These are phyloP conservation scores for Nasua narica DNA, from an alignment of 2,797 vertebrate species.

Conservation along the genomic window DNA sequence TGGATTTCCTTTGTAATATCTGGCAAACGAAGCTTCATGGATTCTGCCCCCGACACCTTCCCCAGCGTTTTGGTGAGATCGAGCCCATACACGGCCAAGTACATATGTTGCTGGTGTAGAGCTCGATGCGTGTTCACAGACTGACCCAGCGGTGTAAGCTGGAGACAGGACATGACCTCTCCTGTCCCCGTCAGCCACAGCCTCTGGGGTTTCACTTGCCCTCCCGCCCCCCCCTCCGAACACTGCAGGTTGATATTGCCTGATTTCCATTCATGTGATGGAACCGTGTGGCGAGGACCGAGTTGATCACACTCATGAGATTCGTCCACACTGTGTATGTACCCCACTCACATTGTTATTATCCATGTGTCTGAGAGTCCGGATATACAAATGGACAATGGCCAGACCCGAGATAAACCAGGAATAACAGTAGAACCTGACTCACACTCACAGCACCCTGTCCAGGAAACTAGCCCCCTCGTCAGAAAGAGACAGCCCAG, in stretches of 20 bases:
- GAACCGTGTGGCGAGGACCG: neutral
- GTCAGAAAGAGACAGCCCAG: neutral
- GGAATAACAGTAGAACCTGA: neutral
- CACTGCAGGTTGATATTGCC: neutral
- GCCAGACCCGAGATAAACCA: neutral
- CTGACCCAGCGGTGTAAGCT: too few relatives aligned
- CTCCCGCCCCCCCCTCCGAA: too few relatives aligned
- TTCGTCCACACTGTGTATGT: rapidly evolving
- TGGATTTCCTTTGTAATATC: neutral
- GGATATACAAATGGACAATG: neutral
- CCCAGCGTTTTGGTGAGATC: neutral
- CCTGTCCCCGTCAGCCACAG: neutral
- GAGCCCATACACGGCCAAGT: too few relatives aligned
- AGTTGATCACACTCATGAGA: neutral
- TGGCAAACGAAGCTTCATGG: neutral
- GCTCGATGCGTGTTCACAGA: neutral
- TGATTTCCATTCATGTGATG: rapidly evolving
- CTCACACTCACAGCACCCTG: neutral
- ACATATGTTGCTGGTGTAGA: neutral
- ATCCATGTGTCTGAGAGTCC: neutral
- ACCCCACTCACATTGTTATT: neutral
- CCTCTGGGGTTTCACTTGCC: neutral
- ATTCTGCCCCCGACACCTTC: too few relatives aligned
- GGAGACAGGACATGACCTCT: neutral
- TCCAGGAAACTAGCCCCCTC: neutral